Evolutionary conservation across 92 coral and sea anemone genomes (phyloP), one percentile per base, ranked within the genome.

Genomic region (Diadumene lineata): DNA sequence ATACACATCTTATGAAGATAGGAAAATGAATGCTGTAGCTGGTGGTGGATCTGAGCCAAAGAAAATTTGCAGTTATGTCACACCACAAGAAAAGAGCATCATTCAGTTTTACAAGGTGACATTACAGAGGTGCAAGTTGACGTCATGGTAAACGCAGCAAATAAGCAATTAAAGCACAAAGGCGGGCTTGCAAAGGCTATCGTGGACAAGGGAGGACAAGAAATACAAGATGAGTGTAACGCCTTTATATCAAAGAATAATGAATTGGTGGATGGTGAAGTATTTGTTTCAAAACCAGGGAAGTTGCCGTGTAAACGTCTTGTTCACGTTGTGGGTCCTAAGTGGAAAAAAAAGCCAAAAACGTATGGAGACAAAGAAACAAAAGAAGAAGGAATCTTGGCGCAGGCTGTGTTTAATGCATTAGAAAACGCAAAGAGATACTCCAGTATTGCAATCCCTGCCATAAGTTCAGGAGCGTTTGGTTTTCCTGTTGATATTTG

Each of bases 61-160:
- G 17, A 24, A 18, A 18, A 50, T 70, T 53, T 75, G 72, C 34
- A 69, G 71, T 22, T 68, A 66, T 63, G 65, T 61, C 19, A 60
- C 86, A 22, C 68, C 77, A 34, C 64, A 68, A 6, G 76, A 75
- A 16, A 81, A 85, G 66, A 89, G 18, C 11, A 66, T 89, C 38
- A 18, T 60, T 7, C n/a, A n/a, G 78, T 89, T 7, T 78, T 63
- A 53, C 73, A 85, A 67, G 97, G 88, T 31, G 85, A 84, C 70
- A 79, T 91, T 50, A 88, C 93, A 19, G 71, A 88, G 43, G 85
- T 86, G 11, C 34, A 46, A 24, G 84, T 74, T 19, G 93, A 91
- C 30, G 88, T 82, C 15, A 88, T 91, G 51, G 97, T 91, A n/a
- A 91, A 84, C 31, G 89, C 86, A 55, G 89, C 96, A n/a, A 80